Base-by-base conservation (phyloP, 2,888 invertebrate genomes). In the Amaurobius ferox region DNA sequence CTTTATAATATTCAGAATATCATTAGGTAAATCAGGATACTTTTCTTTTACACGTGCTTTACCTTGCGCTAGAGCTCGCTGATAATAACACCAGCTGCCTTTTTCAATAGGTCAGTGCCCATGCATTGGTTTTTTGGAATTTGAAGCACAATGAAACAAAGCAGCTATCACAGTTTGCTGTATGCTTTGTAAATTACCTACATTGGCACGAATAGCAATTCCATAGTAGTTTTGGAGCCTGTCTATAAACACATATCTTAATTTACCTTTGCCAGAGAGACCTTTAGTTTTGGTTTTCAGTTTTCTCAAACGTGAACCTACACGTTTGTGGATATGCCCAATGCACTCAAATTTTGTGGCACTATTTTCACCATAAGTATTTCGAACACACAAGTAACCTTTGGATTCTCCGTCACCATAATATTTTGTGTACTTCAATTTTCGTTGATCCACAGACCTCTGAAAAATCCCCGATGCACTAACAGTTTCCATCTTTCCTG, bases 401-500 rank as follows among this genome's bases (percentile, higher is more conserved):
- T 78, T 78, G 2, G 68, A 78, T n/a, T 78, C 78, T 0, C 78
- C 70, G 26, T 78, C 70, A 28, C 61, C 78, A 55, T 68, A 78
- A 26, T 68, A 78, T 7, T 55, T 29, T 3, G 23, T 26, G 23
- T 78, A 78, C 11, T 30, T 13, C 1, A 78, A 19, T 19, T 23
- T 32, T 0, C 70, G 32, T 7, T 0, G 0, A 9, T 16, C 9
- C 19, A 6, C 28, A 0, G 78, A 78, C 39, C 78, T 68, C 39
- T 78, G 26, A 35, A 78, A 77, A 16, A 77, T 48, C 0, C 77
- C 28, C 11, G 28, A 77, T 11, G 19, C 77, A 6, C 77, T 67
- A 5, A 44, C 19, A 7, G 48, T n/a, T n/a, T n/a, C n/a, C n/a
- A n/a, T n/a, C n/a, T n/a, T n/a, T n/a, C 11, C 23, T 76, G 76